Evolutionary conservation across 2,888 invertebrate species (phyloP).

Genomic region (Trileptium ribeirensis): DNA sequence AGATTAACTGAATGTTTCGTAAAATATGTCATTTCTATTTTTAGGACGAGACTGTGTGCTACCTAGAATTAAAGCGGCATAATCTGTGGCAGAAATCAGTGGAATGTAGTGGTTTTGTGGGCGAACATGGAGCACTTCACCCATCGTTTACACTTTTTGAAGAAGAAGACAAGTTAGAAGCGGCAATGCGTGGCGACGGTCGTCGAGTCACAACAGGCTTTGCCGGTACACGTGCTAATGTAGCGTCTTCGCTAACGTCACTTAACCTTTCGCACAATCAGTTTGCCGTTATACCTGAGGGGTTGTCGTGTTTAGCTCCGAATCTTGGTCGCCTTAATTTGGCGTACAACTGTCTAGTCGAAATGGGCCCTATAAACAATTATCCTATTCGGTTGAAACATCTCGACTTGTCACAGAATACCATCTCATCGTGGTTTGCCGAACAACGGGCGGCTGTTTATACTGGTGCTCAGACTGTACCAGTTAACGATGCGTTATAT

Average conservation of each 20-base stretch:
- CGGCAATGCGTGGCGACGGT: not conserved
- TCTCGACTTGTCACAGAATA: constrained; percentile 83
- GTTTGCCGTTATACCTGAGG: constrained; percentile 75
- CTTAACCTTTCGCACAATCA: constrained; percentile 84
- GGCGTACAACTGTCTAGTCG: constrained; percentile 66
- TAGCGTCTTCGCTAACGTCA: constrained; percentile 64
- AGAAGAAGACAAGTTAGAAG: too few species aligned
- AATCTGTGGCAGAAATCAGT: constrained; percentile 60
- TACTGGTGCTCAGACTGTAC: too few species aligned
- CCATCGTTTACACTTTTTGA: not conserved
- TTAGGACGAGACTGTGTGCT: not conserved
- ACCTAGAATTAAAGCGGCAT: constrained; percentile 61
- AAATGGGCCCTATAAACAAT: constrained; percentile 76
- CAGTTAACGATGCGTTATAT: too few species aligned
- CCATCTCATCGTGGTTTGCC: constrained; percentile 72
- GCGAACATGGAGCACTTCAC: too few species aligned
- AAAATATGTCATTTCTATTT: too few species aligned
- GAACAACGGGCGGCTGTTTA: too few species aligned
- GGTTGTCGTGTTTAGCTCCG: constrained; percentile 81
- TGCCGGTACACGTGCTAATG: not conserved
- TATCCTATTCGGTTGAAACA: constrained; percentile 82
- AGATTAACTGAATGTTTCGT: too few species aligned
- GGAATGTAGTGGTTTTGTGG: constrained; percentile 32
- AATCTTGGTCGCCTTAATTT: constrained; percentile 77
- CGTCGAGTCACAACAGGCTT: not conserved